Evolutionary conservation across 2,888 invertebrate species (phyloP), one percentile per base, ranked within the genome.

Genomic region (Drosophila rellima): DNA sequence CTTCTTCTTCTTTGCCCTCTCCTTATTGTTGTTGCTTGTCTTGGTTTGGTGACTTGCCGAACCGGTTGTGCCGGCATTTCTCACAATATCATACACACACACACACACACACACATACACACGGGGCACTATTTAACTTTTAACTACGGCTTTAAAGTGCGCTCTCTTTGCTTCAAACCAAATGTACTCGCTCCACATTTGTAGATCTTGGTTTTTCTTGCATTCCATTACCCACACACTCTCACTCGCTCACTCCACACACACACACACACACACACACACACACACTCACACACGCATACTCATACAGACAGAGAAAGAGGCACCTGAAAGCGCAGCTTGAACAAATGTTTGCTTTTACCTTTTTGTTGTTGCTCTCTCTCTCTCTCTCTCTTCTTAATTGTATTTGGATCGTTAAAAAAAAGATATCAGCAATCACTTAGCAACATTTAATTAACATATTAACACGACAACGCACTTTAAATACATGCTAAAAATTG

Each of bases 21-120:
- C 18, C 40, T 37, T 50, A 35, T 31, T 62, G 61, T 45, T 56
- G 37, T 35, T 76, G 63, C 47, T 59, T 45, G 65, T 70, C 63
- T 85, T 65, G 66, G 61, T 72, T 69, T 84, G 74, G 73, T 72
- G 80, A 86, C 78, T 86, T 85, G 86, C 74, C 55, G 78, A 85
- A 86, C 86, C 89, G 89, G 86, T 86, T 86, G 62, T 89, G 88
- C 89, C 86, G 86, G 88, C 86, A 89, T 86, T 82, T 86, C 69
- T 62, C 61, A 63, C 55, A 65, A 20, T 55, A 48, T 71, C 40
- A 61, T n/a, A 54, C 11, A 56, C 26, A 57, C 52, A 68, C 39
- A 60, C 31, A 57, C 35, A 56, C 44, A 50, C 59, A 80, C 50
- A 62, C 40, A 64, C 39, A 62, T 35, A 48, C 37, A 59, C 56